Percentiles rank a stretch among this genome's conserved stretches.
Conservation (phyloP, 2,888 invertebrate species). For the Limnephilus lunatus region DNA sequence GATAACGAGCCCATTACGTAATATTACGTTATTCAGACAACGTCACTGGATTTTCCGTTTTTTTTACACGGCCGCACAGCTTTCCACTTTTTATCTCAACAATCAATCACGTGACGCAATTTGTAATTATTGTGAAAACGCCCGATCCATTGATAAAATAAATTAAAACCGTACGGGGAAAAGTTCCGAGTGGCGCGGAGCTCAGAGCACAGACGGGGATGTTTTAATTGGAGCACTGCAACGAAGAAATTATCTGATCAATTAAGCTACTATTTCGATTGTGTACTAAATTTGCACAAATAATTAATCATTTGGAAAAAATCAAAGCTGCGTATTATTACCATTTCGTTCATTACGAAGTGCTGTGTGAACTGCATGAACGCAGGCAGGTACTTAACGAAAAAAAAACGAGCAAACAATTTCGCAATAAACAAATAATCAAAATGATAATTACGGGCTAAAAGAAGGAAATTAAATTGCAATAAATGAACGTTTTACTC, state of each 20-base stretch:
- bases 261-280: conserved; percentile 26
- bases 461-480: background rate
- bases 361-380: background rate
- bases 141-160: conserved; percentile 57
- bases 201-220: background rate
- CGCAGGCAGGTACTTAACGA: background rate
- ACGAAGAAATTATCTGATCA: conserved; percentile 40
- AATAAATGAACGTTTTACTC: conserved; percentile 4
- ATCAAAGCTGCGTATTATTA: background rate
- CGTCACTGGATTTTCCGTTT: conserved; percentile 62
- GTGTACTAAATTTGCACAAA: conserved; percentile 10
- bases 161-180: conserved; percentile 53
- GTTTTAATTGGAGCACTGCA: conserved; percentile 42
- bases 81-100: conserved; percentile 61
- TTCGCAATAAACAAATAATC: background rate
- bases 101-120: conserved; percentile 64
- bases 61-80: conserved; percentile 56
- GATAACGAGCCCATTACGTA: conserved; percentile 65
- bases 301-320: background rate
- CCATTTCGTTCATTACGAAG: background rate
- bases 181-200: conserved; percentile 30
- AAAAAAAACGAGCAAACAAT: conserved; percentile 15
- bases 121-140: conserved; percentile 64
- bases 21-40: conserved; percentile 65
- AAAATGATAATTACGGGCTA: background rate